Conservation (phyloP, 2,113 vertebrate genomes). For the Lasiurus cinereus region DNA sequence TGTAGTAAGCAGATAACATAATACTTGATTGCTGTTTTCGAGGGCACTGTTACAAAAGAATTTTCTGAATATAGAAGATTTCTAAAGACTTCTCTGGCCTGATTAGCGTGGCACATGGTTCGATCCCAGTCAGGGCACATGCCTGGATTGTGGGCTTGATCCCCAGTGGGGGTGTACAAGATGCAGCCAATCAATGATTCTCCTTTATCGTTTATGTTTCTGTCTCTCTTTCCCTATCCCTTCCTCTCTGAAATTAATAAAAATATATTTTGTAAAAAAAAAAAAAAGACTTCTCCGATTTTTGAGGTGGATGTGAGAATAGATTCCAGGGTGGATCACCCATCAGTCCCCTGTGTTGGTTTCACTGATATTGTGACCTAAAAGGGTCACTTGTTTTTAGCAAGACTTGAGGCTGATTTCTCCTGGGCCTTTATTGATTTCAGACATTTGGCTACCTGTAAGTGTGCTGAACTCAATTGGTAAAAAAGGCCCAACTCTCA, state of each 20-base stretch:
- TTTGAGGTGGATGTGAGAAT: neutral
- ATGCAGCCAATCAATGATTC: too few species aligned
- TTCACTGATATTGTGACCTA: neutral
- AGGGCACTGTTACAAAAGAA: neutral
- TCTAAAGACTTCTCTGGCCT: neutral
- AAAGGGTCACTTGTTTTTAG: neutral
- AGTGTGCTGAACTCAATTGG: neutral
- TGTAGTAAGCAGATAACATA: neutral
- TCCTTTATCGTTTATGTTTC: too few species aligned
- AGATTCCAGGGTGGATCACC: neutral
- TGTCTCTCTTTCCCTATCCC: too few species aligned
- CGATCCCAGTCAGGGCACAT: too few species aligned
- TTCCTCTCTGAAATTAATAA: too few species aligned
- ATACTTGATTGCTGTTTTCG: conserved; percentile 6
- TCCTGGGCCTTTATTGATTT: neutral
- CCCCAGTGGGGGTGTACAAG: too few species aligned
- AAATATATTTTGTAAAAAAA: too few species aligned
- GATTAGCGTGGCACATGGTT: too few species aligned
- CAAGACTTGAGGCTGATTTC: neutral
- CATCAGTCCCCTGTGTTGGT: neutral
- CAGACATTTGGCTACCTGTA: neutral
- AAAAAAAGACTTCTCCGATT: neutral
- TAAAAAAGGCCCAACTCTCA: neutral
- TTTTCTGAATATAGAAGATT: neutral
- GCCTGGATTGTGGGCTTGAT: too few species aligned